Conservation (phyloP, 2,113 vertebrate genomes). For the Stomatorhinus ivindoensis region DNA sequence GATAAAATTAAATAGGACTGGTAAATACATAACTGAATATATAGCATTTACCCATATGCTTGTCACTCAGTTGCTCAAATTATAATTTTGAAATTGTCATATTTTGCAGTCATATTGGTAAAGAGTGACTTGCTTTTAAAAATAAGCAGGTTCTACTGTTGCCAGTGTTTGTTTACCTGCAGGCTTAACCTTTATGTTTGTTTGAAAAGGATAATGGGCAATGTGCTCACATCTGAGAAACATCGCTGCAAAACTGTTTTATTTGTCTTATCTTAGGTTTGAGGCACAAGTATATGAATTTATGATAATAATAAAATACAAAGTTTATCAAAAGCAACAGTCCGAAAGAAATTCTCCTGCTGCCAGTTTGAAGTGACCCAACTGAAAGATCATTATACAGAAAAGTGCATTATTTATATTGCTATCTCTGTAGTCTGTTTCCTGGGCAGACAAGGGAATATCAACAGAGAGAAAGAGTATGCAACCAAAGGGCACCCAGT, state of each 20-base stretch:
- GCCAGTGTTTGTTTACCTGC: neutral
- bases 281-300: neutral
- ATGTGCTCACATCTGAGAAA: neutral
- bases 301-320: neutral
- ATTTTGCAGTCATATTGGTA: neutral
- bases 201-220: neutral
- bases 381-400: neutral
- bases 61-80: neutral
- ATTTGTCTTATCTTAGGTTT: neutral
- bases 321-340: neutral
- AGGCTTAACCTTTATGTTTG: neutral
- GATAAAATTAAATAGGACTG: neutral
- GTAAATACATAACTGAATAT: neutral
- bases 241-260: neutral
- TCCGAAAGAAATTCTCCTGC: neutral
- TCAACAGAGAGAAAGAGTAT: neutral
- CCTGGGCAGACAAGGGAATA: neutral
- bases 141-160: neutral
- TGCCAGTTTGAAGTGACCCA: neutral
- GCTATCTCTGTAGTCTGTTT: neutral
- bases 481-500: neutral
- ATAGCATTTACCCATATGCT: neutral
- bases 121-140: neutral
- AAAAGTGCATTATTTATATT: neutral
- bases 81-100: neutral